A percentile compares a stretch with the other conserved stretches of the same genome.
phyloP scores from a whole-genome alignment of 2,888 invertebrate genomes.

The Ennomos fuscantarius region DNA sequence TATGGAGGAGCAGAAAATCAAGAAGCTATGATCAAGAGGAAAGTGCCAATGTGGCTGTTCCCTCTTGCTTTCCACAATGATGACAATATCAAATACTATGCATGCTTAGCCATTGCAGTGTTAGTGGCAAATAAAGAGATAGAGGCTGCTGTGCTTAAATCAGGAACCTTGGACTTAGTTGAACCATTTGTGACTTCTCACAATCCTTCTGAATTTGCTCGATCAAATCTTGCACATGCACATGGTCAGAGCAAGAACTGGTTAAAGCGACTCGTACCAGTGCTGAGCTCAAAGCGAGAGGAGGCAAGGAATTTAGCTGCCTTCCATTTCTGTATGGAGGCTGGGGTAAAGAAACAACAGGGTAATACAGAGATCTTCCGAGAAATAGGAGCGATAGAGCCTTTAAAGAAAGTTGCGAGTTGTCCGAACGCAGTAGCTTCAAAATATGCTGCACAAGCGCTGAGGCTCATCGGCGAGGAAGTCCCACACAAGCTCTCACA shows the following conservation, averaged over 20 bases:
- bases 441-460: conserved; percentile 97
- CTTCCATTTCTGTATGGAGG: conserved; percentile 99
- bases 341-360: conserved; percentile 97
- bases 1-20: conserved; percentile 99
- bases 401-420: conserved; percentile 97
- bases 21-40: conserved; percentile 97
- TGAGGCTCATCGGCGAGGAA: conserved; percentile 97
- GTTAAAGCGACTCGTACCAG: conserved; percentile 96
- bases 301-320: conserved; percentile 98
- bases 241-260: conserved; percentile 98
- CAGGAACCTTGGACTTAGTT: conserved; percentile 98
- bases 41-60: conserved; percentile 98
- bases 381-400: conserved; percentile 97
- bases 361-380: conserved; percentile 95
- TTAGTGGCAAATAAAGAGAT: conserved; percentile 99
- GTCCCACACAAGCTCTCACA: conserved; percentile 99
- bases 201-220: conserved; percentile 97
- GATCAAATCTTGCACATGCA: conserved; percentile 95
- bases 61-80: conserved; percentile 98
- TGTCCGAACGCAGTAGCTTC: conserved; percentile 99
- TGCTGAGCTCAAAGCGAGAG: conserved; percentile 96
- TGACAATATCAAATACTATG: conserved; percentile 99
- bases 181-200: conserved; percentile 98
- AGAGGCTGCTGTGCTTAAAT: conserved; percentile 97
- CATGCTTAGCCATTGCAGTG: conserved; percentile 98